Conservation (phyloP, 2,797 vertebrate genomes). For the Oreochromis mossambicus region DNA sequence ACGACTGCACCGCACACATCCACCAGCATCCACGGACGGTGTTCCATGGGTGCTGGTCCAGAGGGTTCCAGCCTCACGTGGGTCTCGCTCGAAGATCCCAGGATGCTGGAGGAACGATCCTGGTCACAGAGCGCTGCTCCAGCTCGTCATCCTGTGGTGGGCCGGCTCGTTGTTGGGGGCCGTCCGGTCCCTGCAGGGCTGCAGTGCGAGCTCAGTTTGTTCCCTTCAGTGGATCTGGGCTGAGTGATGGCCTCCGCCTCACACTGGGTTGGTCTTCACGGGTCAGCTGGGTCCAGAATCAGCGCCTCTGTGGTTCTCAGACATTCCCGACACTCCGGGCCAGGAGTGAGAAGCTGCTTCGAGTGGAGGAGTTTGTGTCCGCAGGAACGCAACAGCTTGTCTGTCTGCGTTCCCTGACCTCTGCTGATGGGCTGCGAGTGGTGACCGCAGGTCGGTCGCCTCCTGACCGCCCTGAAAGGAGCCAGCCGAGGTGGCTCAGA, state of each 20-base stretch:
- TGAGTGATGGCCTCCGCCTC: neutral
- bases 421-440: neutral
- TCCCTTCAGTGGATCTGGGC: neutral
- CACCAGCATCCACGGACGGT: neutral
- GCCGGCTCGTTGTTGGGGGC: too few species aligned
- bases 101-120: neutral
- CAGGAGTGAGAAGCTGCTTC: neutral
- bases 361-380: neutral
- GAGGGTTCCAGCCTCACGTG: neutral
- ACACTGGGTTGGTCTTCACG: neutral
- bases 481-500: neutral
- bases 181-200: neutral
- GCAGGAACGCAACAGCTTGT: neutral
- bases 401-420: neutral
- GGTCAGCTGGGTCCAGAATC: neutral
- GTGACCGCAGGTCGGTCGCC: neutral
- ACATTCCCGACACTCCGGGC: fast-evolving
- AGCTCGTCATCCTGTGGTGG: fast-evolving
- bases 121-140: neutral
- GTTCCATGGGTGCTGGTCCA: neutral
- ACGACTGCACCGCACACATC: fast-evolving
- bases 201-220: neutral
- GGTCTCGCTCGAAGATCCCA: neutral
- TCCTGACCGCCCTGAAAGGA: neutral
- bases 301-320: neutral